Evolutionary conservation across 2,797 vertebrate species (phyloP), one percentile per base, ranked within the genome.

Genomic region (Falco novaeseelandiae): DNA sequence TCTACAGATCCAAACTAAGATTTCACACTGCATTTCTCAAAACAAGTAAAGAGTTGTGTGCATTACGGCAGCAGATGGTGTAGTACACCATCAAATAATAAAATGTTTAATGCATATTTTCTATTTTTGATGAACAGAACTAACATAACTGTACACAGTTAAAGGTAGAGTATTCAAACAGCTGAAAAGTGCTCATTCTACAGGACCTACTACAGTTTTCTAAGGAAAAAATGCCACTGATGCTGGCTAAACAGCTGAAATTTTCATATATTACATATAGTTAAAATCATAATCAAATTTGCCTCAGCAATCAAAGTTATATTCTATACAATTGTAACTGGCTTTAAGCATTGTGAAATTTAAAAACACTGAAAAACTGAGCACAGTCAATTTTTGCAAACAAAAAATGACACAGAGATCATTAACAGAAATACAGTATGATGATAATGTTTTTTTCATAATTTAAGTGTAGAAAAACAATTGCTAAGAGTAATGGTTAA

Each of bases 201-300:
- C 38, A 87, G 51, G 55, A 95, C 30, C 14, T 20, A 59, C 58
- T 66, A 59, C 25, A 46, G 34, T 54, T 89, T 63, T 89, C 79
- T 91, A 38, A 22, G 69, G n/a, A 80, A 83, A 93, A 71, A 20
- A 55, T 83, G 21, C 54, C 79, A 69, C 55, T 70, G 82, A 74
- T 48, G 72, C 83, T 70, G 74, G 89, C 71, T 66, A 86, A 86
- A 81, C 18, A 78, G 58, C 34, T 58, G 86, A 87, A 82, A 95
- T 92, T 87, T 93, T 96, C 86, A 65, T 84, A 34, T 87, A 83
- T 62, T 84, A 40, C 2, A 0, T 71, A 67, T 2, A 95, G 90
- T 66, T 83, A 78, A 83, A 89, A 91, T 85, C 29, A 63, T 67
- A 85, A 91, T 82, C n/a, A 83, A 93, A 96, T 95, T 85, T 78